A percentile compares a stretch with the other conserved stretches of the same genome.
Conservation (phyloP, 2,888 invertebrate genomes). For the Erynnis tages region DNA sequence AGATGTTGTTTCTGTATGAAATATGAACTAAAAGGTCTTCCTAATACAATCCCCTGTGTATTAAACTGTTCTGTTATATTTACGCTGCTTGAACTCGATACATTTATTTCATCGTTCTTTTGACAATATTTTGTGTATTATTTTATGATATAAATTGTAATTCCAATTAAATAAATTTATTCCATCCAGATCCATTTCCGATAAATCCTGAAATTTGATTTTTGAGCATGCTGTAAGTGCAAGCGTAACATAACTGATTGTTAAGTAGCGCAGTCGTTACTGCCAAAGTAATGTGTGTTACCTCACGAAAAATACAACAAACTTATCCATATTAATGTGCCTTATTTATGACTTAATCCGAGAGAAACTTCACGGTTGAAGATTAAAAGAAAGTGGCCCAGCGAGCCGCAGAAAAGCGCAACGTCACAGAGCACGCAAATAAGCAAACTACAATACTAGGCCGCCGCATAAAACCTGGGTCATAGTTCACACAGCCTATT, state of each 20-base stretch:
- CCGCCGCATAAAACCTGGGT: conserved; percentile 37
- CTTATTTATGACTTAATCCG: conserved; percentile 9
- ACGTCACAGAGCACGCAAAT: not conserved
- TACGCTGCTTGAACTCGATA: too few species aligned
- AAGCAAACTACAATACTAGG: conserved; percentile 11
- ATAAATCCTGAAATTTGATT: too few species aligned
- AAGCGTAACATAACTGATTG: too few species aligned
- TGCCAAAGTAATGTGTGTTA: too few species aligned
- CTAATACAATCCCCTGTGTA: not conserved
- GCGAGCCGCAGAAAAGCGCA: not conserved
- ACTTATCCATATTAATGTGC: conserved; percentile 22
- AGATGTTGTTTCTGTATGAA: conserved; percentile 6
- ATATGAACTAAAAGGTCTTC: not conserved
- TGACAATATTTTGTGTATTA: too few species aligned
- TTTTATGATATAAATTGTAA: too few species aligned
- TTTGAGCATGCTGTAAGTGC: too few species aligned
- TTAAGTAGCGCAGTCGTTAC: too few species aligned
- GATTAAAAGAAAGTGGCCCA: conserved; percentile 19
- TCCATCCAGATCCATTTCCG: too few species aligned
- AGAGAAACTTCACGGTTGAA: conserved; percentile 15
- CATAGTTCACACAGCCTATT: conserved; percentile 42
- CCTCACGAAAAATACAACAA: not conserved
- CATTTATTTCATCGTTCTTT: too few species aligned
- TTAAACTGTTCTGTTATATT: too few species aligned
- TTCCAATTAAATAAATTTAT: too few species aligned